These are phyloP conservation scores for Phymorhynchus buccinoides DNA, from an alignment of 1,140 invertebrate species.

Conservation along the genomic window DNA sequence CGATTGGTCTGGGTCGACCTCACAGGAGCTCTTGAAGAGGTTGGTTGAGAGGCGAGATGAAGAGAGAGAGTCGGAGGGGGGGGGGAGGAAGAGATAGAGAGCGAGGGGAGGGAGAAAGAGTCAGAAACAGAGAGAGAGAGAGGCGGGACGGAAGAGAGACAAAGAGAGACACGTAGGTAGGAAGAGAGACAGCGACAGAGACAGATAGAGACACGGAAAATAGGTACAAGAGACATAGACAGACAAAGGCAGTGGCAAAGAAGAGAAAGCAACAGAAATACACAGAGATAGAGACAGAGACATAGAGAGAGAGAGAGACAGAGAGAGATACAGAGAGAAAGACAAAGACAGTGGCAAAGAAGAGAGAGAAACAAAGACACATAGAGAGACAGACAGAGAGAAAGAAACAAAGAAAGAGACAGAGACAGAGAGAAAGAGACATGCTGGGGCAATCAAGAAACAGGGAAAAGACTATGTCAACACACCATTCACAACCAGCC, in stretches of 20 bases:
- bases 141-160: background rate
- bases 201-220: too few species aligned
- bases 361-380: background rate
- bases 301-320: too few species aligned
- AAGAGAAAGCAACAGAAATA: too few species aligned
- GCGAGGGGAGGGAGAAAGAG: too few species aligned
- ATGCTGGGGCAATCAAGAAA: background rate
- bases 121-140: too few species aligned
- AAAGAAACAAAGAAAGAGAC: background rate
- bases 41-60: background rate
- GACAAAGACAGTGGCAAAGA: too few species aligned
- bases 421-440: background rate
- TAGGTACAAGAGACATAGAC: too few species aligned
- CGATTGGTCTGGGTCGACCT: conserved; percentile 39
- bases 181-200: too few species aligned
- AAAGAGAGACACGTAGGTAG: too few species aligned
- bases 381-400: background rate
- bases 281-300: too few species aligned
- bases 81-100: background rate
- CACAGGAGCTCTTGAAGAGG: background rate
- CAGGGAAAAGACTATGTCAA: conserved; percentile 18
- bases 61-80: background rate
- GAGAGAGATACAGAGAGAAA: too few species aligned
- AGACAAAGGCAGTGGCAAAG: too few species aligned
- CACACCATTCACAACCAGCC: background rate